Evolutionary conservation across 2,888 invertebrate genomes (phyloP).

Genomic region (Spilosoma lubricipeda): DNA sequence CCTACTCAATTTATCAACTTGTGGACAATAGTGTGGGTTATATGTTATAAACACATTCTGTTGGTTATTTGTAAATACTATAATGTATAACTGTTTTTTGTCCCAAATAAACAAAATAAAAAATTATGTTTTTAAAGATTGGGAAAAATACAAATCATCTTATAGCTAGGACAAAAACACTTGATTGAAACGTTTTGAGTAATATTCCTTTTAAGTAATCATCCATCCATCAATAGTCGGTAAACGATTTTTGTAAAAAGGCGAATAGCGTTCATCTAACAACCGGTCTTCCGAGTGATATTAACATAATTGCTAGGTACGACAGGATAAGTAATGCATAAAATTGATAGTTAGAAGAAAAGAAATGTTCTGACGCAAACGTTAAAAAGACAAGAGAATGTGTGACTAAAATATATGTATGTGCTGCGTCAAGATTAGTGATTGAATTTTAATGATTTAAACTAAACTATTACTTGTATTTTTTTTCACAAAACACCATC

Average conservation of each 20-base stretch:
- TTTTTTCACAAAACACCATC: too few relatives aligned
- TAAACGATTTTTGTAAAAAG: slow-evolving; percentile 12
- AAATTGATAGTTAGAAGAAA: neutral
- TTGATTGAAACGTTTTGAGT: slow-evolving; percentile 23
- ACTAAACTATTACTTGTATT: too few relatives aligned
- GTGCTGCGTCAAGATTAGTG: too few relatives aligned
- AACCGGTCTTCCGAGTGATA: slow-evolving; percentile 9
- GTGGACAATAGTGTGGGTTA: too few relatives aligned
- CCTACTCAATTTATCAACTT: too few relatives aligned
- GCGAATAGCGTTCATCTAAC: neutral
- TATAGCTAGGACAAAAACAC: slow-evolving; percentile 13
- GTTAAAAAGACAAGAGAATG: neutral
- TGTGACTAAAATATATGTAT: neutral
- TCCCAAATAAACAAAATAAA: too few relatives aligned
- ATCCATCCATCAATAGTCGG: slow-evolving; percentile 16
- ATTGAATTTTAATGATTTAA: too few relatives aligned
- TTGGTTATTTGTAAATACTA: too few relatives aligned
- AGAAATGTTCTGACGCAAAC: neutral
- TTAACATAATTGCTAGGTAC: slow-evolving; percentile 15
- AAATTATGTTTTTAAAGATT: slow-evolving; percentile 8
- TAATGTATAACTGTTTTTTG: too few relatives aligned
- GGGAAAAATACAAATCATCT: slow-evolving; percentile 12
- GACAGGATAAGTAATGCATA: slow-evolving; percentile 15
- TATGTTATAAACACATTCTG: too few relatives aligned
- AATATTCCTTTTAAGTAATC: slow-evolving; percentile 21